Conservation (phyloP, 2,888 invertebrate genomes). For the Rhingia campestris region DNA sequence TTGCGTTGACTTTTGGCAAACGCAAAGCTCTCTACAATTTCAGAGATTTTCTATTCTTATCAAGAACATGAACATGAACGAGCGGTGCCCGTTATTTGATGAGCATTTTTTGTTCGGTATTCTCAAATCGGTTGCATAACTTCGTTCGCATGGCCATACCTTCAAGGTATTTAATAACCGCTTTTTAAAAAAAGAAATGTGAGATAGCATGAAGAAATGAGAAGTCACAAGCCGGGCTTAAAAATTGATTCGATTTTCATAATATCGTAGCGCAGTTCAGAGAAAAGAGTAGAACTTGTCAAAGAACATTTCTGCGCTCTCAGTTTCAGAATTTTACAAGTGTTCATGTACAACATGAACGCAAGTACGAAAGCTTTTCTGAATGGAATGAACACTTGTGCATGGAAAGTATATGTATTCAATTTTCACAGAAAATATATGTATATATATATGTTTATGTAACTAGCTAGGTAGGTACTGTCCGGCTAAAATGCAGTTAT, state of each 20-base stretch:
- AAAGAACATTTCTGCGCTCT: not conserved
- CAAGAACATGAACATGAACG: not conserved
- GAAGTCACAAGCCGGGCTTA: not conserved
- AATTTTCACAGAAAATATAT: not conserved
- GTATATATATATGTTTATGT: too few relatives aligned
- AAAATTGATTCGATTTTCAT: not conserved
- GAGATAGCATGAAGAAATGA: too few relatives aligned
- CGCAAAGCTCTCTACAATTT: constrained; percentile 33
- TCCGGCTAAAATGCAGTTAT: too few relatives aligned
- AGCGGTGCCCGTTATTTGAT: not conserved
- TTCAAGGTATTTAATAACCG: too few relatives aligned
- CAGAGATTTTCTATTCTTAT: constrained; percentile 25
- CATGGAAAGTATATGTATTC: not conserved
- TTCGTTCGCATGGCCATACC: not conserved
- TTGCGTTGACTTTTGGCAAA: constrained; percentile 63
- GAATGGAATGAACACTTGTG: constrained; percentile 11
- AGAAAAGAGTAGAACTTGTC: not conserved
- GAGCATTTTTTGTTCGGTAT: not conserved
- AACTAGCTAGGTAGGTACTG: too few relatives aligned
- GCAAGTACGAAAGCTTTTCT: constrained; percentile 6
- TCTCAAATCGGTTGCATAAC: constrained; percentile 34
- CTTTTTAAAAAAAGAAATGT: too few relatives aligned
- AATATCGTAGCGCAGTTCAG: not conserved
- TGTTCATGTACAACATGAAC: too few relatives aligned
- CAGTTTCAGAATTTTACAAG: not conserved